These are phyloP conservation scores for Varecia variegata DNA, from an alignment of 2,797 vertebrate genomes.

Conservation along the genomic window DNA sequence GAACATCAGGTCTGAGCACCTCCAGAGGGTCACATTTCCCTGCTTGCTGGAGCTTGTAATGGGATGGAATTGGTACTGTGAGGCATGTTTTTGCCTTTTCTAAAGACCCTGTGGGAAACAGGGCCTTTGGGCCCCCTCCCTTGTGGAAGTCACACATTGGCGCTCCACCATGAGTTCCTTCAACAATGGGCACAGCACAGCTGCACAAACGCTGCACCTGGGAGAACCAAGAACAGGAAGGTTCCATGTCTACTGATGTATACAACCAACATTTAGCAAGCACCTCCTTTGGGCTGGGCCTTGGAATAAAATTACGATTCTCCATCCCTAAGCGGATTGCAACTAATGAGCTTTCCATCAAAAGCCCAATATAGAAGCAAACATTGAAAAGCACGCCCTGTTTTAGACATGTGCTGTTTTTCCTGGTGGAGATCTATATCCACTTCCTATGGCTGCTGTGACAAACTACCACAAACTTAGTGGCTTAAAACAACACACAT, in stretches of 20 bases:
- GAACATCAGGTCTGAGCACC: slow-evolving; percentile 14
- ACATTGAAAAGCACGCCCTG: not conserved
- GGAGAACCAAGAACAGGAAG: not conserved
- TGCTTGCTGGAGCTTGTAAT: not conserved
- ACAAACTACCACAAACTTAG: not conserved
- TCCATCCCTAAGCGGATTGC: not conserved
- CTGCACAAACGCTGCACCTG: not conserved
- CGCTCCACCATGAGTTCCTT: not conserved
- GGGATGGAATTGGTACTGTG: not conserved
- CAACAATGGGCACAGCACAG: not conserved
- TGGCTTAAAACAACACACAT: not conserved
- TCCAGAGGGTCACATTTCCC: slow-evolving; percentile 26
- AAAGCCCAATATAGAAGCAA: not conserved
- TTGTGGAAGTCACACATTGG: not conserved
- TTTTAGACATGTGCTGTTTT: not conserved
- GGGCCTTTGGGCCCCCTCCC: not conserved
- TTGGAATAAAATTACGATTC: not conserved
- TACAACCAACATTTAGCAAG: not conserved
- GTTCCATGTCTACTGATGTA: not conserved
- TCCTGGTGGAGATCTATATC: too few species aligned
- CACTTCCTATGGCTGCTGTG: not conserved
- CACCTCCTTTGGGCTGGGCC: not conserved
- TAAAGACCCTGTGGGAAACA: not conserved
- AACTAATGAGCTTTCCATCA: not conserved
- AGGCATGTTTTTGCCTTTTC: not conserved